Evolutionary conservation across 1,140 invertebrate species (phyloP), one percentile per base, ranked within the genome.

Genomic region (Halictus rubicundus): DNA sequence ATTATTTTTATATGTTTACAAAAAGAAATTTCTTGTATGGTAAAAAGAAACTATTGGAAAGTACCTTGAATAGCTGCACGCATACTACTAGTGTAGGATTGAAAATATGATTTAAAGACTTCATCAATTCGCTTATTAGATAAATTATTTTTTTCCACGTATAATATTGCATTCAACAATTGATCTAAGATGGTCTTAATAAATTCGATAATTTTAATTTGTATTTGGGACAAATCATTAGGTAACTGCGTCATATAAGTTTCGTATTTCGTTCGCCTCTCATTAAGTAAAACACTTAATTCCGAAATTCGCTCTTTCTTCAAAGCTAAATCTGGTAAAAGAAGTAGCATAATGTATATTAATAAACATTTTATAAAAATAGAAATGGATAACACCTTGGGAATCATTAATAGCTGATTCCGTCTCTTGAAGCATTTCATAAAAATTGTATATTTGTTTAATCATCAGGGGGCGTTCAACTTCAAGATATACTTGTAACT

Each of bases 51-150:
- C 19, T 14, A 60, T 27, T 59, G 61, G 27, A 39, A 52, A 64
- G 46, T 82, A 88, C 87, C 84, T 88, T 86, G 74, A 57, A 88
- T 42, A 7, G n/a, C 54, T 32, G 37, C 49, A 23, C 65, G 76
- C 68, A 88, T 76, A 71, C 69, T 84, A 19, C 72, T 21, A 59
- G 88, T 88, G 21, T 77, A 88, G 42, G 59, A 74, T 69, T 49
- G 82, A 3, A 88, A 49, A 16, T 86, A 68, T 23, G 12, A 82
- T 49, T 81, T 70, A 21, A 88, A 57, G 0, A 70, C 82, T 23
- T 52, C 54, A 74, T 88, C 83, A n/a, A 88, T 84, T 52, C 81
- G 63, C 19, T 76, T 49, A 14, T 88, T 69, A 8, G 52, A 54
- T 25, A 60, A 79, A 64, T n/a, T 16, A 49, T 21, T 23, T 19